A percentile compares a stretch with the other conserved stretches of the same genome.
Conservation (phyloP, 2,797 vertebrate species). For the Chelon labrosus region DNA sequence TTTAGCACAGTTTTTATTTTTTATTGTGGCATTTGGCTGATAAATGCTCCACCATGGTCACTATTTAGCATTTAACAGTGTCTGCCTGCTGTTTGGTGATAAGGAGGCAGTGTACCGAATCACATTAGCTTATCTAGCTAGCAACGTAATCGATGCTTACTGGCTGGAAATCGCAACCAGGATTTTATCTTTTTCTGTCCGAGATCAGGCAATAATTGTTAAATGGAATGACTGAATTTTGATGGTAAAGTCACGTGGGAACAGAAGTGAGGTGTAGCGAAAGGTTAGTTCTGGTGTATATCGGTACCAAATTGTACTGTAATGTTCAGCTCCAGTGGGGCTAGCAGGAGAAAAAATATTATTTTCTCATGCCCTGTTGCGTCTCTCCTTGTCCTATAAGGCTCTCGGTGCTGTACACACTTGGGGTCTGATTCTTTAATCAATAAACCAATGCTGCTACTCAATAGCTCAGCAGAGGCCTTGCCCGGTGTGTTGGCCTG, state of each 20-base stretch:
- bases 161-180: too few relatives aligned
- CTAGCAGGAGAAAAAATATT: background rate
- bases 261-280: background rate
- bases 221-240: background rate
- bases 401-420: conserved; percentile 31
- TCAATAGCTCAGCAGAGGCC: conserved; percentile 60
- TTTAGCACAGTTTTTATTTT: too few relatives aligned
- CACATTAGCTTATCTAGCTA: background rate
- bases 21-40: background rate
- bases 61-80: background rate
- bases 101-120: conserved; percentile 5
- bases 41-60: background rate
- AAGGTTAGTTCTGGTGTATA: conserved; percentile 16
- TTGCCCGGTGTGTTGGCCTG: conserved; percentile 34
- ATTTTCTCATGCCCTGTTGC: conserved; percentile 28
- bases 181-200: background rate
- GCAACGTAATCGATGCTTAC: background rate
- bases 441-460: conserved; percentile 63
- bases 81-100: conserved; percentile 12
- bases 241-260: background rate
- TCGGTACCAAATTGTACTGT: conserved; percentile 6
- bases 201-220: background rate
- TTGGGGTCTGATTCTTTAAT: conserved; percentile 67
- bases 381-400: conserved; percentile 24
- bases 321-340: conserved; percentile 15